Conservation (phyloP, 2,797 vertebrate species). For the Cuniculus paca region DNA sequence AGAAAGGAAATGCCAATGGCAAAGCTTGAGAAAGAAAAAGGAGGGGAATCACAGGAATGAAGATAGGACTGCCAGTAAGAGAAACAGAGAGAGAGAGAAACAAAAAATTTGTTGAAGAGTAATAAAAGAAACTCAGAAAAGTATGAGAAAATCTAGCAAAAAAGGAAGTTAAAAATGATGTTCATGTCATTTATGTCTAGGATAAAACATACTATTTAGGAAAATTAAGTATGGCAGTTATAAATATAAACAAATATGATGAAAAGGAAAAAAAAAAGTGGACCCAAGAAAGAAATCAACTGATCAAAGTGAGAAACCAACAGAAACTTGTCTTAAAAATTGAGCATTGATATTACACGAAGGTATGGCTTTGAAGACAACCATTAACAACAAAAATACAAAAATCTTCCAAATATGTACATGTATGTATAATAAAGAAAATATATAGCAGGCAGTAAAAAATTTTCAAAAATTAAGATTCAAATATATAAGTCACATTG, state of each 20-base stretch:
- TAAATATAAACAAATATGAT: not conserved
- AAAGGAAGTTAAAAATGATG: not conserved
- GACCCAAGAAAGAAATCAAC: not conserved
- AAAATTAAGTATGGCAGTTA: not conserved
- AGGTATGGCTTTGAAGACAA: not conserved
- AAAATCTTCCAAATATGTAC: not conserved
- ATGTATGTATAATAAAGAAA: not conserved
- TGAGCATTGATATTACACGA: not conserved
- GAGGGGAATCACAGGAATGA: not conserved
- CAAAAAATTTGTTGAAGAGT: not conserved
- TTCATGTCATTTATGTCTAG: not conserved
- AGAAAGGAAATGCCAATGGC: not conserved
- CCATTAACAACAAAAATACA: not conserved
- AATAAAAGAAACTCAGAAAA: not conserved
- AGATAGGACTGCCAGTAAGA: not conserved
- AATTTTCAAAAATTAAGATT: not conserved
- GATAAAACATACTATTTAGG: not conserved
- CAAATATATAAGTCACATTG: not conserved
- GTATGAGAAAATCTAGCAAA: not conserved
- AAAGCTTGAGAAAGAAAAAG: not conserved
- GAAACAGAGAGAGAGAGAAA: not conserved
- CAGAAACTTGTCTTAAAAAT: not conserved
- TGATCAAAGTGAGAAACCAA: not conserved
- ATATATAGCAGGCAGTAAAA: not conserved
- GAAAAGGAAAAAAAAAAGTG: not conserved